phyloP scores from a whole-genome alignment of 2,113 vertebrate species.

The Zingel zingel region DNA sequence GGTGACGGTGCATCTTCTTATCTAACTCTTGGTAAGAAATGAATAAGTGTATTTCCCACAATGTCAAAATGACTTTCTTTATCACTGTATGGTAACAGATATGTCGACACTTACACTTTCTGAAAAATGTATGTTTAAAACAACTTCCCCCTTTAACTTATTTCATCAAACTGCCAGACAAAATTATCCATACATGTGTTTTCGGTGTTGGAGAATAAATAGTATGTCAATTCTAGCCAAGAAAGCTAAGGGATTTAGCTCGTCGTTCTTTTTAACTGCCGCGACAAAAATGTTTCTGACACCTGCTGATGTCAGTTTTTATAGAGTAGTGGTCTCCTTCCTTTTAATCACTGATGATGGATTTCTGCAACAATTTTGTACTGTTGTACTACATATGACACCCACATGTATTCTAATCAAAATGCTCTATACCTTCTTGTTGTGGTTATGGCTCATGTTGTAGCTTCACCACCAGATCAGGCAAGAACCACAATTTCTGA shows the following conservation, averaged over 20 bases:
- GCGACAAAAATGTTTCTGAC: background rate
- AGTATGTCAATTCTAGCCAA: background rate
- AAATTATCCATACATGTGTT: constrained; percentile 13
- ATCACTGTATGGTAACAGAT: background rate
- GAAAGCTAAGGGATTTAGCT: background rate
- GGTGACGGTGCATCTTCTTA: too few species aligned
- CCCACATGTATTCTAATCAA: constrained; percentile 41
- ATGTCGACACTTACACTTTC: background rate
- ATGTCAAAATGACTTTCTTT: background rate
- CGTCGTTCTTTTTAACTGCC: background rate
- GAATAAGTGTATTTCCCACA: too few species aligned
- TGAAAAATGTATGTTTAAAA: constrained; percentile 1
- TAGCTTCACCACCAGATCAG: constrained; percentile 54
- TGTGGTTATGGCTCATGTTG: constrained; percentile 60
- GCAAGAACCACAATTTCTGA: constrained; percentile 51
- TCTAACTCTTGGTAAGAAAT: too few species aligned
- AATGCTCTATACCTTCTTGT: constrained; percentile 45
- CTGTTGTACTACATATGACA: constrained; percentile 10
- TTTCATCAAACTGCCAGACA: constrained; percentile 6
- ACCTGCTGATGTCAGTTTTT: constrained; percentile 40
- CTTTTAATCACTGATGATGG: background rate
- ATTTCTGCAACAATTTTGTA: background rate
- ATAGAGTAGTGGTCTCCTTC: background rate
- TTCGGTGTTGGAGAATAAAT: background rate
- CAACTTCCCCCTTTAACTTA: background rate